Conservation (phyloP, 2,888 invertebrate species). For the Coenonympha glycerion region DNA sequence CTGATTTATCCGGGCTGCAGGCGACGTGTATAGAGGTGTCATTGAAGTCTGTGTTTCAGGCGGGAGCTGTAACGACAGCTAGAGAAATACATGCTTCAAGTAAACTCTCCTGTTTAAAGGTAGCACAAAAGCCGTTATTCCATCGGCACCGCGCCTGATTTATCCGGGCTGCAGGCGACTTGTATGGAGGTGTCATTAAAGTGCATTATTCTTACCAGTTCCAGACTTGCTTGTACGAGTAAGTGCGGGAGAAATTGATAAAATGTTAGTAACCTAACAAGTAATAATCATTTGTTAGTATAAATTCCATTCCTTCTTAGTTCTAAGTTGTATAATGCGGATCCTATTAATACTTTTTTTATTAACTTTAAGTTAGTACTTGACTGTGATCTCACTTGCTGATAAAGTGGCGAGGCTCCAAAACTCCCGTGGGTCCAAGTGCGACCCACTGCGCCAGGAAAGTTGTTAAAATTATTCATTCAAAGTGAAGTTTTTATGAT, state of each 20-base stretch:
- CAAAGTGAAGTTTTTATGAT: too few species aligned
- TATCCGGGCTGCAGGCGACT: conserved; percentile 36
- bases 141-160: conserved; percentile 46
- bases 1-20: too few species aligned
- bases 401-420: too few species aligned
- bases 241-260: conserved; percentile 18
- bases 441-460: too few species aligned
- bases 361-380: too few species aligned
- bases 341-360: too few species aligned
- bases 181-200: conserved; percentile 31
- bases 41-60: too few species aligned
- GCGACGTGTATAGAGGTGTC: too few species aligned
- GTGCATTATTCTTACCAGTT: conserved; percentile 37
- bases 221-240: conserved; percentile 21
- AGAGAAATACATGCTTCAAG: neutral
- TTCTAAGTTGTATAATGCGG: neutral
- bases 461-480: too few species aligned
- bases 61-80: too few species aligned
- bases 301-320: neutral
- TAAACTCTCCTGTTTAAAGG: conserved; percentile 8
- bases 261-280: neutral
- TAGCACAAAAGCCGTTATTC: conserved; percentile 40
- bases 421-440: too few species aligned
- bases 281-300: neutral
- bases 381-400: too few species aligned